Evolutionary conservation across 2,113 vertebrate species (phyloP).

Genomic region (Gasterosteus nipponicus): DNA sequence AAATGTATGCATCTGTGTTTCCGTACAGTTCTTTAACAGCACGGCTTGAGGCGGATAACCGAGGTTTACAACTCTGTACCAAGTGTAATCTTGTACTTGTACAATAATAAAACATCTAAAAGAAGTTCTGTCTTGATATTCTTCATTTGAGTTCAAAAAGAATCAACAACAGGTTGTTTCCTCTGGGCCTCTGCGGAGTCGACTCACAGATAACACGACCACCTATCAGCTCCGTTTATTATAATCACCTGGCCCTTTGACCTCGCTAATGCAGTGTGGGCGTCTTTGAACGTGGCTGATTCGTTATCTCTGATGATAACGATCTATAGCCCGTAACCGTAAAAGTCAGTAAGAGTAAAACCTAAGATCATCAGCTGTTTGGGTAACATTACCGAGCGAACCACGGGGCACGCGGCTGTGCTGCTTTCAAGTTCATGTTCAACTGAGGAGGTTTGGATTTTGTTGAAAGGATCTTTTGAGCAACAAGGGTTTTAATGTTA

Average conservation of each 20-base stretch:
- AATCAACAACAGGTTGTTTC: neutral
- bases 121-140: too few species aligned
- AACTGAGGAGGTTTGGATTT: slow-evolving; percentile 7
- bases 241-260: slow-evolving; percentile 50
- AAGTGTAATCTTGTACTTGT: too few species aligned
- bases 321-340: slow-evolving; percentile 37
- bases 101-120: too few species aligned
- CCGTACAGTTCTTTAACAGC: too few species aligned
- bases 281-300: slow-evolving; percentile 40
- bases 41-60: too few species aligned
- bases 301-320: slow-evolving; percentile 48
- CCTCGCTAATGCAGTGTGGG: slow-evolving; percentile 45
- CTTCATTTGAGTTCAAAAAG: too few species aligned
- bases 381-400: slow-evolving; percentile 57
- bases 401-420: slow-evolving; percentile 29
- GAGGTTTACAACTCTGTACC: too few species aligned
- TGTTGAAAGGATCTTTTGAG: neutral
- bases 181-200: slow-evolving; percentile 35
- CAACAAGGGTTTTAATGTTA: slow-evolving; percentile 11
- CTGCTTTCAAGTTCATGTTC: slow-evolving; percentile 25
- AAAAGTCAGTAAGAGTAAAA: slow-evolving; percentile 36
- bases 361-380: slow-evolving; percentile 54
- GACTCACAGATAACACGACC: slow-evolving; percentile 33
- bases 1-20: too few species aligned
- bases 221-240: slow-evolving; percentile 37